Conservation (phyloP, 2,888 invertebrate genomes). For the Mimas tiliae region DNA sequence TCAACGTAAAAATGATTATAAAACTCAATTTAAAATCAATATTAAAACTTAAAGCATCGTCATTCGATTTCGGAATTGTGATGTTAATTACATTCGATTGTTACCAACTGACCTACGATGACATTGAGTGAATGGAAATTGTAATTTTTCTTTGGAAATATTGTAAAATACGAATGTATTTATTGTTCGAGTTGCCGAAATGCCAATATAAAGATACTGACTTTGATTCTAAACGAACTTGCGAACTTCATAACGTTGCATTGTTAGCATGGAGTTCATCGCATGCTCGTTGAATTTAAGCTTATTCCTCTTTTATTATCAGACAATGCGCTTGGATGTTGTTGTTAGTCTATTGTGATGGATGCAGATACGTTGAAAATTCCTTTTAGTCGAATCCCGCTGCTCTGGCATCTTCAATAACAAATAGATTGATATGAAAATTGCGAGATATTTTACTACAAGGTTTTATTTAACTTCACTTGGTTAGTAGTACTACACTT, state of each 20-base stretch:
- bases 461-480: too few relatives aligned
- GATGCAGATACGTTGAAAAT: not conserved
- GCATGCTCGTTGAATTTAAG: conserved; percentile 15
- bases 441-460: too few relatives aligned
- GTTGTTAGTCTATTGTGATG: not conserved
- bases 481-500: too few relatives aligned
- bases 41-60: conserved; percentile 19
- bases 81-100: conserved; percentile 47
- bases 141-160: conserved; percentile 48
- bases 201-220: not conserved
- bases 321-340: conserved; percentile 14
- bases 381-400: not conserved
- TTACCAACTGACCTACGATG: conserved; percentile 38
- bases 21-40: not conserved
- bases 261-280: not conserved
- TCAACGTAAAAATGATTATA: not conserved
- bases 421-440: too few relatives aligned
- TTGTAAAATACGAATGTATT: not conserved
- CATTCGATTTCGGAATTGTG: conserved; percentile 35
- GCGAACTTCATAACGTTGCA: not conserved
- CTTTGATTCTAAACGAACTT: conserved; percentile 8
- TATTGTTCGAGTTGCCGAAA: conserved; percentile 18
- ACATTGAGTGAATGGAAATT: conserved; percentile 37
- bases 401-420: not conserved
- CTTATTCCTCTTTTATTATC: conserved; percentile 20